A percentile compares a stretch with the other conserved stretches of the same genome.
Evolutionary conservation across 2,888 invertebrate genomes (phyloP).

Genomic region (Aleiodes alternator): DNA sequence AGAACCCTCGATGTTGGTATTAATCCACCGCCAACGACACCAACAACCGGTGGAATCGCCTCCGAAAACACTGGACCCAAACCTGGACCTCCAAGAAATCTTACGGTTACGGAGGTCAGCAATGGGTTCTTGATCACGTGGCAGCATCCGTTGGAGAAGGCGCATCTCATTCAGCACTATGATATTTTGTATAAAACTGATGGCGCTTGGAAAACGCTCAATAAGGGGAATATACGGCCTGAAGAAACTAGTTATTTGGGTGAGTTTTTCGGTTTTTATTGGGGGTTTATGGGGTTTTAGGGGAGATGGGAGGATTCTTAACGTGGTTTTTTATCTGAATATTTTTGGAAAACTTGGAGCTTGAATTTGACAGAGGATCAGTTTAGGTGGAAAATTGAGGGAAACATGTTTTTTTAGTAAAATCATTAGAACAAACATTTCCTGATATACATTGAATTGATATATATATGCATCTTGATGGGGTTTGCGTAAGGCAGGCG

Average conservation of each 20-base stretch:
- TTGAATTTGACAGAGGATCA: too few species aligned
- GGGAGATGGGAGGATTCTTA: too few species aligned
- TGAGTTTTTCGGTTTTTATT: too few species aligned
- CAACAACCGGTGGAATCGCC: constrained; percentile 64
- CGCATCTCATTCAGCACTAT: constrained; percentile 90
- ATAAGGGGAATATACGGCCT: constrained; percentile 90
- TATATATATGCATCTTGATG: too few species aligned
- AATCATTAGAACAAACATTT: too few species aligned
- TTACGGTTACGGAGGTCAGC: constrained; percentile 91
- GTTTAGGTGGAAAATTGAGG: too few species aligned
- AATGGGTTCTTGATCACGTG: constrained; percentile 94
- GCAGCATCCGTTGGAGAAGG: constrained; percentile 89
- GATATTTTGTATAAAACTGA: constrained; percentile 94
- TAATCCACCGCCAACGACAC: constrained; percentile 66
- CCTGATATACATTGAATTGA: too few species aligned
- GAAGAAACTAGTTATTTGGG: constrained; percentile 93
- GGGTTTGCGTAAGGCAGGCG: too few species aligned
- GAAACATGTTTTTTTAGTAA: too few species aligned
- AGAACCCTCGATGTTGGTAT: constrained; percentile 81
- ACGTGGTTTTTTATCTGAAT: too few species aligned
- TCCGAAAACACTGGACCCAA: constrained; percentile 84
- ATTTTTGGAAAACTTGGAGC: too few species aligned
- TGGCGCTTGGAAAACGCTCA: constrained; percentile 91
- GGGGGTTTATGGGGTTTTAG: too few species aligned
- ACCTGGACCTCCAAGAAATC: constrained; percentile 92